Percentiles rank a stretch among this genome's conserved stretches.
phyloP scores from a whole-genome alignment of 2,797 vertebrate species.

The Oryzias sinensis region DNA sequence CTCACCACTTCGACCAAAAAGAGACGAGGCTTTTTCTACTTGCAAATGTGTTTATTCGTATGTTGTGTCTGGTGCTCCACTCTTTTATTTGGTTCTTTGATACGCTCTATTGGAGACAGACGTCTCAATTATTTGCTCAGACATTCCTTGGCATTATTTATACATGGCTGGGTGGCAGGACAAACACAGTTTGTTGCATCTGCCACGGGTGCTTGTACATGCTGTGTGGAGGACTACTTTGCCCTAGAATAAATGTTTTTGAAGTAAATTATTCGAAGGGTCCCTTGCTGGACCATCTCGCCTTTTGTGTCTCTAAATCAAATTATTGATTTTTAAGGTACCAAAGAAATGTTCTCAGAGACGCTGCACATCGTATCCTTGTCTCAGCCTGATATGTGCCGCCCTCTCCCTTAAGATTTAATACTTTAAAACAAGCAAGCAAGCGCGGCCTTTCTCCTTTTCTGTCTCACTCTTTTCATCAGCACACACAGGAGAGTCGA shows the following conservation, averaged over 20 bases:
- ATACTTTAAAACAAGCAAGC: slow-evolving; percentile 58
- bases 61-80: not conserved
- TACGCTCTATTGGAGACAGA: slow-evolving; percentile 36
- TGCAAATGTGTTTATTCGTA: slow-evolving; percentile 23
- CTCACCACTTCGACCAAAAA: slow-evolving; percentile 9
- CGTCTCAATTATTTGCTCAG: slow-evolving; percentile 45
- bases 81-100: slow-evolving; percentile 29
- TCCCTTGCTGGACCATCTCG: slow-evolving; percentile 49
- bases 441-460: slow-evolving; percentile 7
- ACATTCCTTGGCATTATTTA: slow-evolving; percentile 62
- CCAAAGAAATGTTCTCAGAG: slow-evolving; percentile 55
- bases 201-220: slow-evolving; percentile 46
- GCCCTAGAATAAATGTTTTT: slow-evolving; percentile 69
- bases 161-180: slow-evolving; percentile 53
- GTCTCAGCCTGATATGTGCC: slow-evolving; percentile 63
- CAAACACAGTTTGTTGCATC: slow-evolving; percentile 48
- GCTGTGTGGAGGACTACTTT: slow-evolving; percentile 59
- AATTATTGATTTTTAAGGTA: slow-evolving; percentile 74
- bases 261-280: slow-evolving; percentile 69
- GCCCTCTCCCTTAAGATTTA: slow-evolving; percentile 61
- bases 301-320: slow-evolving; percentile 67
- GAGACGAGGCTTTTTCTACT: slow-evolving; percentile 2
- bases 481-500: slow-evolving; percentile 44
- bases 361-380: slow-evolving; percentile 47
- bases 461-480: slow-evolving; percentile 43